Conservation (phyloP, 2,888 invertebrate species). For the Sarcophaga variegata region DNA sequence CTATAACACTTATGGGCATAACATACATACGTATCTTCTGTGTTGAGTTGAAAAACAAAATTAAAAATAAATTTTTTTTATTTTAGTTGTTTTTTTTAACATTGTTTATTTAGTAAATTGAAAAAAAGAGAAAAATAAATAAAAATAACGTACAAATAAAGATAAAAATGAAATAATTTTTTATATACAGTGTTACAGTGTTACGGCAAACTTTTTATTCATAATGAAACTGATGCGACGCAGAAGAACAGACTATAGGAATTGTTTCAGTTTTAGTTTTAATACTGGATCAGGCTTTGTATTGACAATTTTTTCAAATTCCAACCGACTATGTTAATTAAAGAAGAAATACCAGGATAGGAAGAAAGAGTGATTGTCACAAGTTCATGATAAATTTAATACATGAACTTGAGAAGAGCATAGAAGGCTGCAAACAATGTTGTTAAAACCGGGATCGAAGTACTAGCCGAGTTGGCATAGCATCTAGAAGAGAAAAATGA, state of each 20-base stretch:
- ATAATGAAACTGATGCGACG: too few species aligned
- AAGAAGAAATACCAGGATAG: background rate
- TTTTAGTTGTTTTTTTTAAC: background rate
- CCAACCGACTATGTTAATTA: background rate
- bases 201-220: too few species aligned
- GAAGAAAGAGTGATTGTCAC: background rate
- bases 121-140: background rate
- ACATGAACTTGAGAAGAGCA: slow-evolving; percentile 30
- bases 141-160: background rate
- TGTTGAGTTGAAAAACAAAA: background rate
- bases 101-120: background rate
- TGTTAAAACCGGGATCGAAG: slow-evolving; percentile 47
- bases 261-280: background rate
- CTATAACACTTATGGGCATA: too few species aligned
- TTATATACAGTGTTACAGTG: background rate
- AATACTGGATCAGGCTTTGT: background rate
- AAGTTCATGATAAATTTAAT: slow-evolving; percentile 1
- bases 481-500: slow-evolving; percentile 38
- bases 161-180: background rate
- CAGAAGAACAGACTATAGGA: too few species aligned
- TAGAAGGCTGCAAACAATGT: slow-evolving; percentile 43
- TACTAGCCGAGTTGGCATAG: slow-evolving; percentile 44
- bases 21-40: background rate
- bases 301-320: background rate
- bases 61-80: background rate